These are phyloP conservation scores for Pandion haliaetus DNA, from an alignment of 2,113 vertebrate species.

Conservation along the genomic window DNA sequence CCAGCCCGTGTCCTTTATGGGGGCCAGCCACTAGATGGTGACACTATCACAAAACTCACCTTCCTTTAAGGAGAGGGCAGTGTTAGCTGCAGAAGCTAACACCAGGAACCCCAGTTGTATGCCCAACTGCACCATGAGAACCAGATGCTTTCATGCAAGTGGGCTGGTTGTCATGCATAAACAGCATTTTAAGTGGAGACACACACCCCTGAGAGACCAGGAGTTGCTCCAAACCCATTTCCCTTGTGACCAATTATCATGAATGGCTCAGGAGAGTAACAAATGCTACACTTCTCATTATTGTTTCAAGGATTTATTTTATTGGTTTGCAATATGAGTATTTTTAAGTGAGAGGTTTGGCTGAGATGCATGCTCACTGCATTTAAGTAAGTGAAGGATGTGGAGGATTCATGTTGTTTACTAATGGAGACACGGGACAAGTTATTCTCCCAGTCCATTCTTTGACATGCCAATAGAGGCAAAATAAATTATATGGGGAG, in stretches of 20 bases:
- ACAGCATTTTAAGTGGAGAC: background rate
- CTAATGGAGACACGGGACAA: background rate
- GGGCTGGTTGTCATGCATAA: background rate
- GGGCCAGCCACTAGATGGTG: conserved; percentile 46
- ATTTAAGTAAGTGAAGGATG: background rate
- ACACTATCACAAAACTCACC: background rate
- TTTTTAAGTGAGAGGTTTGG: conserved; percentile 1
- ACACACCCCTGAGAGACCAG: background rate
- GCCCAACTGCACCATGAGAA: background rate
- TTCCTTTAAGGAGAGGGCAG: background rate
- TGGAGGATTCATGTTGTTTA: background rate
- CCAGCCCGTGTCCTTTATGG: background rate
- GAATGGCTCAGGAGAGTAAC: background rate
- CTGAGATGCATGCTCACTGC: background rate
- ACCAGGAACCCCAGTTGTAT: background rate
- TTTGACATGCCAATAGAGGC: background rate
- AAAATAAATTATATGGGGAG: background rate
- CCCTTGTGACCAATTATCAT: background rate
- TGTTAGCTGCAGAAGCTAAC: background rate
- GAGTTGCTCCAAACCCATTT: conserved; percentile 18
- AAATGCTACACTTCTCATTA: background rate
- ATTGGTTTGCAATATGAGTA: background rate
- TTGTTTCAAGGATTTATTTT: conserved; percentile 27
- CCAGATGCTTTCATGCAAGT: background rate
- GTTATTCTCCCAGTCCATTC: background rate